Evolutionary conservation across 2,113 vertebrate genomes (phyloP).

Genomic region (Astur gentilis): DNA sequence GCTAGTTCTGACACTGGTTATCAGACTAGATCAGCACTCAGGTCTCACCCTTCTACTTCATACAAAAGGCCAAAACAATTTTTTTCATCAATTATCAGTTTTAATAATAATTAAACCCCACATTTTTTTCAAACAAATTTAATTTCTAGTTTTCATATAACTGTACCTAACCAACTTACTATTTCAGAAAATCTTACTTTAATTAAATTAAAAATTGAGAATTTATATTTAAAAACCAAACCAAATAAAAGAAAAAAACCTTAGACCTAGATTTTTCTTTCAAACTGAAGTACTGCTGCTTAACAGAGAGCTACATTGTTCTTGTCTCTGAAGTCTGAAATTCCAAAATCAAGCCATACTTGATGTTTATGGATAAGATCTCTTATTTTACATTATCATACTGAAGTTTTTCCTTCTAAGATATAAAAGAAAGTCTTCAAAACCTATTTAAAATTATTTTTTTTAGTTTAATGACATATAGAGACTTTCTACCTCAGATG

Average conservation of each 20-base stretch:
- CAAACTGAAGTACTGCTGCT: neutral
- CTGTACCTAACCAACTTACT: rapidly evolving
- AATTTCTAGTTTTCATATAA: neutral
- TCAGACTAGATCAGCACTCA: neutral
- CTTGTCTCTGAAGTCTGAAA: neutral
- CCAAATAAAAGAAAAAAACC: neutral
- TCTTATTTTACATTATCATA: neutral
- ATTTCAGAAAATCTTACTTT: neutral
- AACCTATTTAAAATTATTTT: neutral
- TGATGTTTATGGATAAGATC: neutral
- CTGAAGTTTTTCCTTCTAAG: neutral
- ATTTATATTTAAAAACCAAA: neutral
- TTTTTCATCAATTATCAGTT: neutral
- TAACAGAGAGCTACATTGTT: neutral
- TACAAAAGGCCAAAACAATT: neutral
- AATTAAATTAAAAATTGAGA: neutral
- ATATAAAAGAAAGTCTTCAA: neutral
- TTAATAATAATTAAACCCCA: neutral
- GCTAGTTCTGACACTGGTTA: neutral
- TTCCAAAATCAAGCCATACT: neutral
- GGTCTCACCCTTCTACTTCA: neutral
- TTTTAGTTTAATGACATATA: neutral
- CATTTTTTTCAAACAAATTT: neutral
- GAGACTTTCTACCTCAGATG: neutral
- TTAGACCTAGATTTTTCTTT: neutral